Evolutionary conservation across 2,888 invertebrate species (phyloP).

Genomic region (Empis livida): DNA sequence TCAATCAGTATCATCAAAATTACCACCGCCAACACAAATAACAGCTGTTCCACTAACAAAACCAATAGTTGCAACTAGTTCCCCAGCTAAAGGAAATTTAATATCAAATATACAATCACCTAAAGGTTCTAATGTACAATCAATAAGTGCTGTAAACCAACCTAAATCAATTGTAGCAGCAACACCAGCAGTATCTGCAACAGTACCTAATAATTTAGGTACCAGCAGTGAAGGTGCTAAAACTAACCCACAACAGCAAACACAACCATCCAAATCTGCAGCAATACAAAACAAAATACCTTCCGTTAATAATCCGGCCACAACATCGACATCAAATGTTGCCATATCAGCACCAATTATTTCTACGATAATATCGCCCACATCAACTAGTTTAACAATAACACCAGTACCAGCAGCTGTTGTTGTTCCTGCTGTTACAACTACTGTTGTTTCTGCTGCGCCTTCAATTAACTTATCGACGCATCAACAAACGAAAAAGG

Average conservation of each 20-base stretch:
- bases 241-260: constrained; percentile 3
- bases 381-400: not conserved
- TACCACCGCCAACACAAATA: constrained; percentile 14
- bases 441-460: constrained; percentile 11
- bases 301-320: too few relatives aligned
- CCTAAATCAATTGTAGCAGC: not conserved
- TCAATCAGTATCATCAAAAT: constrained; percentile 12
- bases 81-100: constrained; percentile 3
- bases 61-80: constrained; percentile 9
- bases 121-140: not conserved
- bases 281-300: too few relatives aligned
- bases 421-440: constrained; percentile 26
- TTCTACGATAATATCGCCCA: not conserved
- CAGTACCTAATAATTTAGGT: not conserved
- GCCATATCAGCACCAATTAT: constrained; percentile 1
- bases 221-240: constrained; percentile 9
- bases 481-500: constrained; percentile 18
- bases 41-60: constrained; percentile 19
- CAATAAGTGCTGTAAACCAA: not conserved
- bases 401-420: constrained; percentile 32
- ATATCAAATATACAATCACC: not conserved
- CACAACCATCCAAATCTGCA: not conserved
- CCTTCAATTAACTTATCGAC: not conserved
- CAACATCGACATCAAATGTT: too few relatives aligned
- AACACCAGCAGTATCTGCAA: constrained; percentile 7